Evolutionary conservation across 2,797 vertebrate species (phyloP), one percentile per base, ranked within the genome.

Genomic region (Enteromius viviparus): DNA sequence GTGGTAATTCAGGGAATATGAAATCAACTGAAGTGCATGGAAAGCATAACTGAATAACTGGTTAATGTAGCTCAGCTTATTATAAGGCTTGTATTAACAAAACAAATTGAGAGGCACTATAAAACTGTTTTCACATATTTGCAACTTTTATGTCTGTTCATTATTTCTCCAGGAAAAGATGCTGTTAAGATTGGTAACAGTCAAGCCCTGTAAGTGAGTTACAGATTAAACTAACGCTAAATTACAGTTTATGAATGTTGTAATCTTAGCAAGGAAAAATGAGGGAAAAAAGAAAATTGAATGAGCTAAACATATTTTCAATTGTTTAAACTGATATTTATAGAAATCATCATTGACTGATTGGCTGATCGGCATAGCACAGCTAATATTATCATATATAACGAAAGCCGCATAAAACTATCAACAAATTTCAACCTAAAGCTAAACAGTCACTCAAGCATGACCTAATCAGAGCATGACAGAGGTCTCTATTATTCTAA

Each of bases 261-360:
- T 66, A 21, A 34, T 42, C 42, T 42, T 42, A 34, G 6, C 5
- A 79, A 26, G 23, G 4, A 60, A 60, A 60, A 34, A 37, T 15
- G 34, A 81, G 49, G 21, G n/a, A 71, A 69, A 80, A 86, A 86
- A 26, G 47, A 37, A 58, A 86, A 81, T 29, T 8, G 12, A 19
- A 65, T 34, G 17, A 34, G 64, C 34, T 19, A 17, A 34, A 34
- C 17, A 17, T 65, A 15, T 34, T 66, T 37, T 37, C 32, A 65
- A 3, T 8, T 15, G 62, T 6, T 64, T 17, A 8, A 32, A 65
- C 17, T 9, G 2, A 65, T 64, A 17, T 64, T 64, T 32, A 17
- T 64, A 64, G 62, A 17, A 32, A 64, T 34, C 62, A 34, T 65
- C 2, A 2, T 62, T 14, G 23, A 62, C 26, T 62, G 12, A 53